phyloP scores from a whole-genome alignment of 2,113 vertebrate genomes.

The Junco hyemalis region DNA sequence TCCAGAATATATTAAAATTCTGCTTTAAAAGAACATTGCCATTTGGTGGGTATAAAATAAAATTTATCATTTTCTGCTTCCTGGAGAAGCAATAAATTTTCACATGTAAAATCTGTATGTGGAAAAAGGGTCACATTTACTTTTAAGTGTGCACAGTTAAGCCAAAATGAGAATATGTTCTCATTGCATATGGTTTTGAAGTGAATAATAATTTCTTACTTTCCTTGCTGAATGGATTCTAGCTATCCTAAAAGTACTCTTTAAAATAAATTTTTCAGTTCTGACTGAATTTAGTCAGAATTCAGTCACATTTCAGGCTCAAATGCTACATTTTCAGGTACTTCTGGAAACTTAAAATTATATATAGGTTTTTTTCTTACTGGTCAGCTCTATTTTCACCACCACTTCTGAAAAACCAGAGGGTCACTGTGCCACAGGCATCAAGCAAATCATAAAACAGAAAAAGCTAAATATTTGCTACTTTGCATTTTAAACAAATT shows the following conservation, averaged over 20 bases:
- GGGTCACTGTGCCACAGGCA: not conserved
- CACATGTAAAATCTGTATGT: not conserved
- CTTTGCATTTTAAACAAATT: not conserved
- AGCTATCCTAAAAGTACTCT: not conserved
- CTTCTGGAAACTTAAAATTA: not conserved
- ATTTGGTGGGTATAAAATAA: conserved; percentile 7
- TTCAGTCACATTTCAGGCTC: not conserved
- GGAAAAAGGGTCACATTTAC: not conserved
- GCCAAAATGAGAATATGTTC: not conserved
- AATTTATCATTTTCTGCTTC: not conserved
- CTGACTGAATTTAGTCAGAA: not conserved
- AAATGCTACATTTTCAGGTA: not conserved
- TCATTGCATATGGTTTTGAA: not conserved
- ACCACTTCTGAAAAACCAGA: not conserved
- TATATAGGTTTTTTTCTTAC: not conserved
- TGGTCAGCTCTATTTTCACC: not conserved
- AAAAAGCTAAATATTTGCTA: not conserved
- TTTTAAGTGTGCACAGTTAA: not conserved
- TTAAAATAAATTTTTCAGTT: not conserved
- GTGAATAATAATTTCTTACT: not conserved
- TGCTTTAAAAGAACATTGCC: not conserved
- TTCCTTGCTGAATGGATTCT: not conserved
- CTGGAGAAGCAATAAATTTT: not conserved
- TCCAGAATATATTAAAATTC: not conserved
- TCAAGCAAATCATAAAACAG: not conserved